Evolutionary conservation across 2,113 vertebrate species (phyloP).

Genomic region (Lepisosteus oculatus): DNA sequence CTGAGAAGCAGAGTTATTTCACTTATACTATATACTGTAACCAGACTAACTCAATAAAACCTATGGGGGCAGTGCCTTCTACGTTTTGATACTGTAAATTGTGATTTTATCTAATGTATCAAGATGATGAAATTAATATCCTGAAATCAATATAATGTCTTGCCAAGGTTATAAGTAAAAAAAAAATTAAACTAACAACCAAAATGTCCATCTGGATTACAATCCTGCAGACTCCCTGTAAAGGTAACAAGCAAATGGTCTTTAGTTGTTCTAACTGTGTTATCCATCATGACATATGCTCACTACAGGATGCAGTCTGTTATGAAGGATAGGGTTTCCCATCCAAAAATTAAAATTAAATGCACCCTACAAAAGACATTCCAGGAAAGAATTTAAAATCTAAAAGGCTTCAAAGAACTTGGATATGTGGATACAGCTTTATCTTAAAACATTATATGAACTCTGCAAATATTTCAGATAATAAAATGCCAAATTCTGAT

Average conservation of each 20-base stretch:
- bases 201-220: constrained; percentile 57
- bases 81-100: too few species aligned
- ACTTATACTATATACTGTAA: too few species aligned
- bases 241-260: constrained; percentile 71
- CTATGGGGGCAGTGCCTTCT: too few species aligned
- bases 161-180: not conserved
- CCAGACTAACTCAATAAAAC: too few species aligned
- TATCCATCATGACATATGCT: constrained; percentile 81
- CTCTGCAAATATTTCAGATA: too few species aligned
- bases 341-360: constrained; percentile 38
- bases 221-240: constrained; percentile 50
- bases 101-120: too few species aligned
- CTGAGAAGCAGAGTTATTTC: too few species aligned
- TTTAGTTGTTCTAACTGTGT: constrained; percentile 70
- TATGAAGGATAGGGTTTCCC: constrained; percentile 70
- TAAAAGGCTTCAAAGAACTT: too few species aligned
- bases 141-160: not conserved
- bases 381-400: not conserved
- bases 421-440: too few species aligned
- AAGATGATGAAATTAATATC: not conserved
- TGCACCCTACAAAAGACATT: constrained; percentile 21
- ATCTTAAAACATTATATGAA: too few species aligned
- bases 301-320: constrained; percentile 73
- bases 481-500: too few species aligned
- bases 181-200: constrained; percentile 38